Base-by-base conservation (phyloP, 2,113 vertebrate species). In the Hypanus sabinus region DNA sequence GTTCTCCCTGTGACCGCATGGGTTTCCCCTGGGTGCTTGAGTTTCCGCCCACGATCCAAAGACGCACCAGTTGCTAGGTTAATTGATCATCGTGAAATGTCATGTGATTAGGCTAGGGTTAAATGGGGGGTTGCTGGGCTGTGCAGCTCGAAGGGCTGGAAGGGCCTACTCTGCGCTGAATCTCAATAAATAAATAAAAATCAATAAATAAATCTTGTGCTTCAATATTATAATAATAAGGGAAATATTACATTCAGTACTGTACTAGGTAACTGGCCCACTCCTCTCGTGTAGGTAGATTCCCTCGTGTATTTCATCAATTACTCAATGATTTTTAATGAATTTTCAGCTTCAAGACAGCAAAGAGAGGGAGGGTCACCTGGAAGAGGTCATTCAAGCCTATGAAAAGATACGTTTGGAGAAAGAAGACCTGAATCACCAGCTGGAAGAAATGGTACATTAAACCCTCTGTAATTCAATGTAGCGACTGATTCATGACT, bases 331-430 rank as follows among this genome's bases (percentile, higher is more conserved):
- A 20, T 73, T 55, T 73, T 73, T 55, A 73, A 73, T 93, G 38
- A 93, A 93, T 75, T 95, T 80, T 93, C 71, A 99, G 98, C 96
- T 99, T 95, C 98, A 99, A 96, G 99, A 99, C 96, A 98, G 98
- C 94, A 99, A 99, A 94, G 98, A 99, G 95, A 96, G 98, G 0
- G 99, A 99, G 95, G 98, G 99, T 95, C 98, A 99, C 96, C 97
- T 99, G 95, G 98, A 98, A 94, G 98, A 99, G 94, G 98, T 99
- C 96, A 99, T 99, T 96, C 98, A 98, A 95, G 98, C 98, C 68
- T 99, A 99, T 0, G 98, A 99, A 97, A 99, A 99, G 96, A 98
- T 99, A n/a, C 98, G 99, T 20, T 97, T 98, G 96, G 99, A 99
- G 96, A 99, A 99, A 95, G 98, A 95, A 6, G 98, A 98, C 96